Percentiles rank a stretch among this genome's conserved stretches.
Conservation (phyloP, 1,140 invertebrate species). For the Melitaea cinxia region DNA sequence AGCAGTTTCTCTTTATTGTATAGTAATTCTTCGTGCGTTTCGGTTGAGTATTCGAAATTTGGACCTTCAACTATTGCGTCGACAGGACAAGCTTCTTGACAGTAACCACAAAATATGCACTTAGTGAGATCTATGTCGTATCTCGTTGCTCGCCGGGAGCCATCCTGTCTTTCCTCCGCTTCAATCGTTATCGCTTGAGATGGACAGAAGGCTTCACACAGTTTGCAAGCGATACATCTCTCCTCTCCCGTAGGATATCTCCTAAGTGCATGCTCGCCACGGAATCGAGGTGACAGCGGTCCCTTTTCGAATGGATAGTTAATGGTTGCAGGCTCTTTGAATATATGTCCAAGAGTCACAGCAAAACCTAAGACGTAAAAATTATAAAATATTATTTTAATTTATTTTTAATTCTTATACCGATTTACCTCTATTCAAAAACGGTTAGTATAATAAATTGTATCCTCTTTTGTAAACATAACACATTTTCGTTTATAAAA, state of each 20-base stretch:
- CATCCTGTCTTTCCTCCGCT: slow-evolving; percentile 60
- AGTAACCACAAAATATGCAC: slow-evolving; percentile 73
- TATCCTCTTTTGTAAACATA: no score
- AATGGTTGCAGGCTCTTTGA: slow-evolving; percentile 96
- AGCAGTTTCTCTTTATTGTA: slow-evolving; percentile 99
- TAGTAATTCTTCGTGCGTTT: slow-evolving; percentile 98
- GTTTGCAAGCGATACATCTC: slow-evolving; percentile 98
- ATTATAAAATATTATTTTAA: not conserved
- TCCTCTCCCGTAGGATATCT: slow-evolving; percentile 99
- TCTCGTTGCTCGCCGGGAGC: slow-evolving; percentile 54
- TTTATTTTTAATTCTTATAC: not conserved
- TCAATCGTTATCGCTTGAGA: slow-evolving; percentile 72
- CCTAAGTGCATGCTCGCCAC: slow-evolving; percentile 97
- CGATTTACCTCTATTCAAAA: no score
- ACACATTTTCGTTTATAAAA: no score
- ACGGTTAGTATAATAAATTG: no score
- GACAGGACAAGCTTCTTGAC: slow-evolving; percentile 97
- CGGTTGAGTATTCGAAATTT: slow-evolving; percentile 99
- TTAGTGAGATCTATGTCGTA: slow-evolving; percentile 71
- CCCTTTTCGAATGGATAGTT: slow-evolving; percentile 99
- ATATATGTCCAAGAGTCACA: slow-evolving; percentile 64
- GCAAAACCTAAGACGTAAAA: slow-evolving; percentile 55
- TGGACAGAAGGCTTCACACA: slow-evolving; percentile 97
- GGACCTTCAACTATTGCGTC: slow-evolving; percentile 99
- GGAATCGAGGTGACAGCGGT: slow-evolving; percentile 96